Percentiles rank a stretch among this genome's conserved stretches.
These are phyloP conservation scores for Spilosoma lubricipeda DNA, from an alignment of 2,888 invertebrate genomes.

Conservation along the genomic window DNA sequence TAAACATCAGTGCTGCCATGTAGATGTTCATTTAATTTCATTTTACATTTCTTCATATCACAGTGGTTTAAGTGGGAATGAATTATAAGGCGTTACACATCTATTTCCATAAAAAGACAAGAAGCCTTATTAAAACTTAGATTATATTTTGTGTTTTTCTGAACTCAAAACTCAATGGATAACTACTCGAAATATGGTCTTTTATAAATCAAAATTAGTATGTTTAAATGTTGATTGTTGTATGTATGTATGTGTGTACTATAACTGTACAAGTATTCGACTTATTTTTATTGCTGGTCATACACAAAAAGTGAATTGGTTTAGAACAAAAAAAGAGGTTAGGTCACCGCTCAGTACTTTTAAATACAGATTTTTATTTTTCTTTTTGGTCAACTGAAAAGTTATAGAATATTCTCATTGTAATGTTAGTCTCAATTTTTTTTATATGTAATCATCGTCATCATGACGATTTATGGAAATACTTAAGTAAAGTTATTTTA, in stretches of 20 bases:
- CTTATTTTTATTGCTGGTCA: slow-evolving; percentile 3
- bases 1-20: too few species aligned
- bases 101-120: neutral
- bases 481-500: neutral
- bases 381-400: neutral
- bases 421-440: neutral
- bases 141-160: neutral
- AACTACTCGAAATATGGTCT: slow-evolving; percentile 2
- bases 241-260: neutral
- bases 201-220: neutral
- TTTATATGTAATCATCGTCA: neutral
- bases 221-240: slow-evolving; percentile 1
- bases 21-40: neutral
- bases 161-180: neutral
- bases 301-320: neutral
- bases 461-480: neutral
- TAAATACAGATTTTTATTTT: neutral
- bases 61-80: neutral
- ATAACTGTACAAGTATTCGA: neutral
- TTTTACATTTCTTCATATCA: neutral
- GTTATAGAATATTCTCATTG: neutral
- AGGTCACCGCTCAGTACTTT: neutral
- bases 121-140: neutral
- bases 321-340: neutral
- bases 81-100: neutral